Percentiles rank a stretch among this genome's conserved stretches.
phyloP scores from a whole-genome alignment of 2,888 invertebrate species.

The Erebia ligea region DNA sequence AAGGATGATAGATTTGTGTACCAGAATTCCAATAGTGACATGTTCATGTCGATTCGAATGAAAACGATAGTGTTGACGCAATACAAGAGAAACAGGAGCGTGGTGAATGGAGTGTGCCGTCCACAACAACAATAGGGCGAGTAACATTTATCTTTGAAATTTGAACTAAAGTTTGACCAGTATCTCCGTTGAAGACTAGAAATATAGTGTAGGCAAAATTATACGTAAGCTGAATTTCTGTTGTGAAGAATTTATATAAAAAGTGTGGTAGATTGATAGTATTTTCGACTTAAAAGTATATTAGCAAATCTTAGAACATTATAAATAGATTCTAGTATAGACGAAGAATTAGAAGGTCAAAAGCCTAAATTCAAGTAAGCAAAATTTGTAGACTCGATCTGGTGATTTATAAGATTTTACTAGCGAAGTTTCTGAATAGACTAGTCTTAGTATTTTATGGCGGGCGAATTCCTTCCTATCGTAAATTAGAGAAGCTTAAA shows the following conservation, averaged over 20 bases:
- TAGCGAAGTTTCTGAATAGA: conserved; percentile 66
- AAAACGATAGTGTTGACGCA: conserved; percentile 60
- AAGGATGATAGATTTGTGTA: conserved; percentile 44
- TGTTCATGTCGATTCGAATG: conserved; percentile 36
- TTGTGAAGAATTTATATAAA: conserved; percentile 52
- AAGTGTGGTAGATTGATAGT: conserved; percentile 73
- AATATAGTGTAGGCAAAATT: conserved; percentile 64
- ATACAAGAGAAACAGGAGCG: conserved; percentile 66
- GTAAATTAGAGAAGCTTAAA: conserved; percentile 71
- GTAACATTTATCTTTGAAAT: conserved; percentile 75
- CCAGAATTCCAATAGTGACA: conserved; percentile 31
- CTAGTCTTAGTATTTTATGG: conserved; percentile 63
- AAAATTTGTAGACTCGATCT: conserved; percentile 66
- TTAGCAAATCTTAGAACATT: conserved; percentile 64
- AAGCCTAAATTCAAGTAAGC: conserved; percentile 56
- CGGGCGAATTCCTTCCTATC: conserved; percentile 67
- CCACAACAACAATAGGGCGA: conserved; percentile 77
- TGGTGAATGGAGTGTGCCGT: conserved; percentile 66
- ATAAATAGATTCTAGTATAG: conserved; percentile 70
- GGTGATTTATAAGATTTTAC: conserved; percentile 61
- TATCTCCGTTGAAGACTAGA: conserved; percentile 65
- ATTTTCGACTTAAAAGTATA: conserved; percentile 58
- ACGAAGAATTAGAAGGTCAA: conserved; percentile 61
- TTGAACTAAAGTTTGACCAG: conserved; percentile 65
- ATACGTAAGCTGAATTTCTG: conserved; percentile 55